Evolutionary conservation across 2,797 vertebrate species (phyloP).

Genomic region (Sebastes jordani): DNA sequence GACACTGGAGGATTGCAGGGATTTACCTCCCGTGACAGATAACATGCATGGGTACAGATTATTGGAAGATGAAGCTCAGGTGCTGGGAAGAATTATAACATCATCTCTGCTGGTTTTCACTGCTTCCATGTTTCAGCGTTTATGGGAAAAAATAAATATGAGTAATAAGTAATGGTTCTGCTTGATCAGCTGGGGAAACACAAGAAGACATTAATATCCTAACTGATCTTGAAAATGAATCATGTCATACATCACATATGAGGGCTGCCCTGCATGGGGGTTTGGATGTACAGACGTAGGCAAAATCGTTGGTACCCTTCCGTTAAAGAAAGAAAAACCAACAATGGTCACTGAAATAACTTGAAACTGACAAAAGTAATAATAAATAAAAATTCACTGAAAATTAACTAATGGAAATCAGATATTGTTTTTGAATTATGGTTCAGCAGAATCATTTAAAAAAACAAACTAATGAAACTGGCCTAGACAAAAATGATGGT

Average conservation of each 20-base stretch:
- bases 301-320: too few relatives aligned
- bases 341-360: too few relatives aligned
- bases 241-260: background rate
- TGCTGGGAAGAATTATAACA: constrained; percentile 15
- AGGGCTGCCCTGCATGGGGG: background rate
- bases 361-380: too few relatives aligned
- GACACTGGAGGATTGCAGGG: constrained; percentile 11
- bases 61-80: constrained; percentile 22
- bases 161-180: background rate
- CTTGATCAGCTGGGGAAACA: background rate
- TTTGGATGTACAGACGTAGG: too few relatives aligned
- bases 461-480: too few relatives aligned
- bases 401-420: too few relatives aligned
- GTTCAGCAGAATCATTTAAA: too few relatives aligned
- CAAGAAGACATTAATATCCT: background rate
- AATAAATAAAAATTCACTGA: too few relatives aligned
- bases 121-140: background rate
- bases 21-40: constrained; percentile 30
- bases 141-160: background rate
- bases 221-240: background rate
- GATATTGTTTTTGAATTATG: too few relatives aligned
- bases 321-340: too few relatives aligned
- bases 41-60: constrained; percentile 22
- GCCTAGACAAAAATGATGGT: too few relatives aligned
- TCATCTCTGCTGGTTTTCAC: background rate